phyloP scores from a whole-genome alignment of 1,140 invertebrate genomes.

The Coelopa frigida region DNA sequence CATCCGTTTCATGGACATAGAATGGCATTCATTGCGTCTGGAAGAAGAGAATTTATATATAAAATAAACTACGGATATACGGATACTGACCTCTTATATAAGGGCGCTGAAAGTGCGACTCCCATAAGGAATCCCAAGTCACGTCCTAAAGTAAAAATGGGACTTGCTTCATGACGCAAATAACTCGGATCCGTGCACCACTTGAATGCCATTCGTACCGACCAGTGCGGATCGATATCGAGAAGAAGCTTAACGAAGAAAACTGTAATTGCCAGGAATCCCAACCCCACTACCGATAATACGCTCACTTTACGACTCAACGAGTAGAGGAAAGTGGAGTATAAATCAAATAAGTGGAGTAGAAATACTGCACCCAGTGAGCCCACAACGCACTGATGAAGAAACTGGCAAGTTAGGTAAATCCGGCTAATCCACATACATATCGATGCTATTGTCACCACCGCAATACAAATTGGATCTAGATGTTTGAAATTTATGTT shows the following conservation, averaged over 20 bases:
- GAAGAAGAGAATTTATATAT: not conserved
- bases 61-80: too few species aligned
- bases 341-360: constrained; percentile 13
- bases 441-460: constrained; percentile 3
- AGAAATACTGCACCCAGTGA: constrained; percentile 19
- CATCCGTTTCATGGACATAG: not conserved
- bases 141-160: constrained; percentile 26
- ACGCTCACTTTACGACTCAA: constrained; percentile 6
- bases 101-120: constrained; percentile 25
- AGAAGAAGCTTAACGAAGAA: constrained; percentile 27
- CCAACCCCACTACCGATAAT: constrained; percentile 12
- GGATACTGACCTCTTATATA: constrained; percentile 23
- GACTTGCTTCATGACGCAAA: constrained; percentile 31
- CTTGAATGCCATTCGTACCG: constrained; percentile 39
- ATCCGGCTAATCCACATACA: constrained; percentile 32
- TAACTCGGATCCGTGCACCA: constrained; percentile 34
- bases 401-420: constrained; percentile 32
- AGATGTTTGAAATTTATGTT: not conserved
- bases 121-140: constrained; percentile 36
- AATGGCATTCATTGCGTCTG: not conserved
- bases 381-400: constrained; percentile 33
- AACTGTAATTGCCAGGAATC: constrained; percentile 15
- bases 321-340: constrained; percentile 11
- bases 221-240: constrained; percentile 33
- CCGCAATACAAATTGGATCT: not conserved